Base-by-base conservation (phyloP, 2,113 vertebrate species). In the Turnix velox region DNA sequence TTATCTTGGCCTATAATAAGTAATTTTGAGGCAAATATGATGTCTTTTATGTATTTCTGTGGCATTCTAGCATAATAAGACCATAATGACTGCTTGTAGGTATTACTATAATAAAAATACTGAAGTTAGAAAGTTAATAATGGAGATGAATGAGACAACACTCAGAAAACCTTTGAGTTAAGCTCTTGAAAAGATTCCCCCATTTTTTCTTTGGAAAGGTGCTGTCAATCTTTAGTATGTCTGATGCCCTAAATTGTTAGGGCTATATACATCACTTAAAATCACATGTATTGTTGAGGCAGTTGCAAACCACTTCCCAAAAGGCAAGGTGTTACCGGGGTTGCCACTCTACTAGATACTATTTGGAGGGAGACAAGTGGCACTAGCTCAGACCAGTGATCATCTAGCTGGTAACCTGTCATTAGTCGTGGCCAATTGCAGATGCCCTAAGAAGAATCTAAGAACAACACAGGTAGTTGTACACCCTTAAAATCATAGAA, bases 171-270 rank as follows among this genome's bases (percentile, higher is more conserved):
- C 12, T 90, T 72, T 52, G 18, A 27, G 46, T 73, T 79, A 31
- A 2, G 1, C 65, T 6, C 42, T 77, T 77, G 42, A 73, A 81
- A 33, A 10, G 4, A 35, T 65, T 12, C 31, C 14, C 14, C 2
- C 6, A 10, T 23, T 45, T 90, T 85, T 73, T 31, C 15, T 37
- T 69, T 25, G 10, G 7, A 31, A 68, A 5, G 8, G 5, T 68
- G 19, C 43, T 65, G 12, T 63, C n/a, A 65, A 11, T 35, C 28
- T 71, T 81, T 23, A 37, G 24, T 82, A 68, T 73, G 59, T 59
- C 28, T 33, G 39, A 14, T 19, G 6, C 81, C 0, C 0, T 40
- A 57, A 59, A 35, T 83, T 1, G 2, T 75, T 67, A 59, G 35
- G 35, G 24, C 63, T 75, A 31, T 5, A 3, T 40, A 27, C 72